These are phyloP conservation scores for Amphipyra tragopoginis DNA, from an alignment of 2,888 invertebrate species.

Conservation along the genomic window DNA sequence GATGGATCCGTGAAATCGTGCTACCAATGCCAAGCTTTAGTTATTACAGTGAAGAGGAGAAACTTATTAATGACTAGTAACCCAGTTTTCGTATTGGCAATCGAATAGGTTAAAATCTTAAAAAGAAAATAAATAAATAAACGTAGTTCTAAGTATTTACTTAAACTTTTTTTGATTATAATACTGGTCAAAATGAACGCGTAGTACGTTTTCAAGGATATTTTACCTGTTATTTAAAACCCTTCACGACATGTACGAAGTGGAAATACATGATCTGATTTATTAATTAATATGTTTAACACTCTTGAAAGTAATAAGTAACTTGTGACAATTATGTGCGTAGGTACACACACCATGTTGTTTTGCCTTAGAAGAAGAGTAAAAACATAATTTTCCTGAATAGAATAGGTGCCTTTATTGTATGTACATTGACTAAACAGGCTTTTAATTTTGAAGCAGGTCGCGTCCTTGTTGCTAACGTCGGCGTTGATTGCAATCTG, in stretches of 20 bases:
- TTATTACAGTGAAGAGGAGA: conserved; percentile 48
- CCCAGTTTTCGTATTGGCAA: conserved; percentile 17
- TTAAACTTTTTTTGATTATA: background rate
- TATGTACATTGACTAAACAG: background rate
- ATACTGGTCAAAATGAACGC: background rate
- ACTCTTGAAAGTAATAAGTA: background rate
- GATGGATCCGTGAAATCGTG: conserved; percentile 74
- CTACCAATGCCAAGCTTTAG: conserved; percentile 67
- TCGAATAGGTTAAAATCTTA: conserved; percentile 4
- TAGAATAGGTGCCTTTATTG: background rate
- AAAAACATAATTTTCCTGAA: no score
- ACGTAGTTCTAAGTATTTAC: no score
- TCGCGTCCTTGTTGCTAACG: conserved; percentile 41
- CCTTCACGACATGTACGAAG: conserved; percentile 34
- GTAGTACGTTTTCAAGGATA: conserved; percentile 47
- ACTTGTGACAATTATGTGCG: background rate
- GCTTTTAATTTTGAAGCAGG: conserved; percentile 6
- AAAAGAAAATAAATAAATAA: conserved; percentile 3
- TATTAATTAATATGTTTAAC: conserved; percentile 7
- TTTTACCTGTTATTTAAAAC: conserved; percentile 40
- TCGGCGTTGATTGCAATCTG: conserved; percentile 43
- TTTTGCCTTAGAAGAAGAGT: no score
- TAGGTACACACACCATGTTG: no score
- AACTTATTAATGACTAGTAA: conserved; percentile 37
- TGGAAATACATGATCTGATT: conserved; percentile 36